Evolutionary conservation across 1,140 invertebrate species (phyloP), one percentile per base, ranked within the genome.

Genomic region (Pomacea maculata): DNA sequence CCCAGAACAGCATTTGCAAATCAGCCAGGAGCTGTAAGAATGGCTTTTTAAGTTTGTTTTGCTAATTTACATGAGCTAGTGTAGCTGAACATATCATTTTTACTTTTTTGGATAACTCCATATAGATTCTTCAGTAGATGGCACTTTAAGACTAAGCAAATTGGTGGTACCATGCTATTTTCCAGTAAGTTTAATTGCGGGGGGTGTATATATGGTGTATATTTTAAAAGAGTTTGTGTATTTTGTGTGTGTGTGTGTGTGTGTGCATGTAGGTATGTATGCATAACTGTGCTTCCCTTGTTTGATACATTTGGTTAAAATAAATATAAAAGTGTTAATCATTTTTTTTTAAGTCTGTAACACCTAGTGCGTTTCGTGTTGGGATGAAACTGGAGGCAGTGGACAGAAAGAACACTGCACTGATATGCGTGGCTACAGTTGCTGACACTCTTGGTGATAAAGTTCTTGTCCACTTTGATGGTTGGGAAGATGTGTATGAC

Each of bases 371-470:
- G 25, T 97, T 98, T 89, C 93, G 95, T 67, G 92, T 96, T 76
- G 97, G 96, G 61, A 97, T 97, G 96, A 98, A 98, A 91, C 90
- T 99, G 52, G 98, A 99, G 92, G 97, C 97, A 14, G 96, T 98
- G 70, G 97, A 99, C 91, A 94, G 95, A 63, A 97, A 97, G 88
- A 97, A 98, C 91, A 95, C 95, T 14, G 94, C 94, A 0, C 90
- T 95, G 64, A 94, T 97, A 45, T 91, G 91, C 86, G 90, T 91
- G 11, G 90, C 91, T 14, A 90, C 89, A 17, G 89, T 92, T 55
- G 84, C 86, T 7, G 90, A 92, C 80, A 87, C 87, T 3, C 81
- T 91, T n/a, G 88, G 87, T 9, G 90, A 91, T 68, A 86, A 87
- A 71, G 83, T 92, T 9, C 85, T 91, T 52, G 86, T 92, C 9